These are phyloP conservation scores for Entomobrya multifasciata DNA, from an alignment of 2,888 invertebrate genomes.

Conservation along the genomic window DNA sequence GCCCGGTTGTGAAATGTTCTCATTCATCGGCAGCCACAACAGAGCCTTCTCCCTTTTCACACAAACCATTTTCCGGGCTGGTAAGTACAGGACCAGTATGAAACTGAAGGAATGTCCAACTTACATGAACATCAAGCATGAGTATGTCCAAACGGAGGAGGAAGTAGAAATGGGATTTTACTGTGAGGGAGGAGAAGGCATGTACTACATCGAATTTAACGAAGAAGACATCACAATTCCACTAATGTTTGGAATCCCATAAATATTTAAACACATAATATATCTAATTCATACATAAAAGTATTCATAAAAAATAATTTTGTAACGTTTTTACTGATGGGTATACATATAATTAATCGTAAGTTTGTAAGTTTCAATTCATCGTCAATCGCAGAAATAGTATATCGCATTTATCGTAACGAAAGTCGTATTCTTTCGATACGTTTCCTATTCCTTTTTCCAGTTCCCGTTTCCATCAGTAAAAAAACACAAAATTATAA, in stretches of 20 bases:
- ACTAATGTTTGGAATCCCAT: conserved; percentile 69
- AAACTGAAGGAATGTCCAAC: conserved; percentile 67
- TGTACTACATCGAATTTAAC: conserved; percentile 69
- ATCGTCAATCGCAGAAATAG: background rate
- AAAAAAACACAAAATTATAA: conserved; percentile 1
- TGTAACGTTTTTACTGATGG: conserved; percentile 21
- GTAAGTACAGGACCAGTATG: conserved; percentile 57
- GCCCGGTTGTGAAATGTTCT: conserved; percentile 72
- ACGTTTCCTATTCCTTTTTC: no score
- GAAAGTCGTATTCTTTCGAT: no score
- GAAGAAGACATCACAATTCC: conserved; percentile 68
- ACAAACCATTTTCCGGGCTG: conserved; percentile 67
- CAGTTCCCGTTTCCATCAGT: conserved; percentile 12
- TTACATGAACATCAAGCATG: conserved; percentile 73
- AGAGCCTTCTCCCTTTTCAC: conserved; percentile 72
- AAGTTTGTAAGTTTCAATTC: background rate
- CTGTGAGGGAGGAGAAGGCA: conserved; percentile 69
- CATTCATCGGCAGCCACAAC: conserved; percentile 74
- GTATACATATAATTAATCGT: no score
- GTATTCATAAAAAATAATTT: conserved; percentile 30
- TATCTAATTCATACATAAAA: background rate
- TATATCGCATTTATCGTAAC: background rate
- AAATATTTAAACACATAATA: background rate
- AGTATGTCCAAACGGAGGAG: conserved; percentile 56
- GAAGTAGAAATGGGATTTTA: conserved; percentile 75